A percentile compares a stretch with the other conserved stretches of the same genome.
phyloP scores from a whole-genome alignment of 1,140 invertebrate species.

The Brachionus sp. region DNA sequence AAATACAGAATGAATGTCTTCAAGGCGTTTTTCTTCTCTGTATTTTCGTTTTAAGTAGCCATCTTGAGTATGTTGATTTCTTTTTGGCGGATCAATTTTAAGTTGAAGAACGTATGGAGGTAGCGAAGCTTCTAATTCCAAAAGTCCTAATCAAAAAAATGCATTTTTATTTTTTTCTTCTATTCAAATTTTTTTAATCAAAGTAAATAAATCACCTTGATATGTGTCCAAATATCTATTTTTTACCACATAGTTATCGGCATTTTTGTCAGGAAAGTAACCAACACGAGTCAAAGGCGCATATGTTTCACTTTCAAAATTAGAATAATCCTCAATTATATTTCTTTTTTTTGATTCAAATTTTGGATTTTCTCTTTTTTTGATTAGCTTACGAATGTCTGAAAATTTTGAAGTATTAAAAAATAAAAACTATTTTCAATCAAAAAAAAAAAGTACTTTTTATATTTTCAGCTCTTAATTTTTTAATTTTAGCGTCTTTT shows the following conservation, averaged over 20 bases:
- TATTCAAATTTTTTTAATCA: neutral
- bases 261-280: conserved; percentile 57
- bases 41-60: conserved; percentile 58
- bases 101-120: conserved; percentile 57
- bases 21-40: conserved; percentile 55
- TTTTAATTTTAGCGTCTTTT: conserved; percentile 54
- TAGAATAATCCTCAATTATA: conserved; percentile 55
- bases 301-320: conserved; percentile 52
- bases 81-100: conserved; percentile 44
- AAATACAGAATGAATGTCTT: conserved; percentile 56
- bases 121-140: conserved; percentile 58
- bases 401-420: neutral
- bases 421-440: neutral
- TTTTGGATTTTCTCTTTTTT: conserved; percentile 51
- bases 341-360: conserved; percentile 52
- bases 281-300: conserved; percentile 58
- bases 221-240: conserved; percentile 55
- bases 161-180: neutral
- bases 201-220: conserved; percentile 49
- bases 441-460: conserved; percentile 53
- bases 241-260: conserved; percentile 58
- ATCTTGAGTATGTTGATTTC: conserved; percentile 51
- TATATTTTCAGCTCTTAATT: conserved; percentile 58
- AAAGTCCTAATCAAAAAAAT: conserved; percentile 49
- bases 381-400: conserved; percentile 51